Percentiles rank a stretch among this genome's conserved stretches.
These are phyloP conservation scores for Abrostola tripartita DNA, from an alignment of 2,888 invertebrate species.

Conservation along the genomic window DNA sequence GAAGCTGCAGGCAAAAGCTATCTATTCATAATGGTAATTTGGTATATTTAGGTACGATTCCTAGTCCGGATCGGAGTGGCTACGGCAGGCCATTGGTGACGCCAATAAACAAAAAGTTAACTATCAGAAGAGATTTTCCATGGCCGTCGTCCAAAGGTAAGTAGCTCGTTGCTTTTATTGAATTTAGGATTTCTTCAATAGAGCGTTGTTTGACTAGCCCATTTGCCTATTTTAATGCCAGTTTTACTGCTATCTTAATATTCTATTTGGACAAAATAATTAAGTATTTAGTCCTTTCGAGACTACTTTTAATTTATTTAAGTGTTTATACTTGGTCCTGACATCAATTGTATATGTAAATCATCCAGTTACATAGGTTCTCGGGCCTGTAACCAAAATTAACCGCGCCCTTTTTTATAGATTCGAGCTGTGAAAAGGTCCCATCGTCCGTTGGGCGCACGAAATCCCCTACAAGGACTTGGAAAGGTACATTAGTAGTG, in stretches of 20 bases:
- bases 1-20: no score
- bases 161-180: no score
- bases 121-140: constrained; percentile 59
- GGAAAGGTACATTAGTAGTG: constrained; percentile 33
- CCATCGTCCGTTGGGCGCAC: constrained; percentile 1
- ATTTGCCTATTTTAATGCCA: no score
- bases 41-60: neutral
- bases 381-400: neutral
- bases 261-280: no score
- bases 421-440: constrained; percentile 15
- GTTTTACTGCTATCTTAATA: no score
- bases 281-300: no score
- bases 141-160: constrained; percentile 18
- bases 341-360: no score
- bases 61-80: constrained; percentile 38
- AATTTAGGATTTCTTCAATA: no score
- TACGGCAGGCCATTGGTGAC: constrained; percentile 74
- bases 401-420: constrained; percentile 19
- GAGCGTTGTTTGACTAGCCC: no score
- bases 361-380: no score
- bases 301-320: no score
- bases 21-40: neutral
- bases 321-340: no score
- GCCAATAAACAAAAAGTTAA: constrained; percentile 62
- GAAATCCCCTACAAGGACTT: constrained; percentile 32